Percentiles rank a stretch among this genome's conserved stretches.
Evolutionary conservation across 2,113 vertebrate genomes (phyloP).

Genomic region (Entomyzon cyanotis): DNA sequence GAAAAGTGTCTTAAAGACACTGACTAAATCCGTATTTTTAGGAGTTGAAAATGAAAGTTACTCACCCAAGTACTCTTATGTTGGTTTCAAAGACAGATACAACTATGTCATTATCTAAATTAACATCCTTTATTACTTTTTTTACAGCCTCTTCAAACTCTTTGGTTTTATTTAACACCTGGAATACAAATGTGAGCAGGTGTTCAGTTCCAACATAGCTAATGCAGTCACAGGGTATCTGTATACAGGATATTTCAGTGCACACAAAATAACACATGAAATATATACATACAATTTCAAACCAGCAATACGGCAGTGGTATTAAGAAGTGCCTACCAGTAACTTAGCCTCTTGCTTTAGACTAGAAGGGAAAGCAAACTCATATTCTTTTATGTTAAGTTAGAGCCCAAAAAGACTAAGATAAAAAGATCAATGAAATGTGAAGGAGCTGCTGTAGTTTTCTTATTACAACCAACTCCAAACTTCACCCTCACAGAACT

Average conservation of each 20-base stretch:
- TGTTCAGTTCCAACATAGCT: neutral
- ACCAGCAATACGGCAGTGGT: neutral
- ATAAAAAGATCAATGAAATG: neutral
- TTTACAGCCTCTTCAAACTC: constrained; percentile 96
- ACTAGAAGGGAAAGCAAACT: neutral
- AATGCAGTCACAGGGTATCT: neutral
- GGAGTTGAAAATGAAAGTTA: neutral
- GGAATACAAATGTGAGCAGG: constrained; percentile 45
- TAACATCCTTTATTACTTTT: constrained; percentile 92
- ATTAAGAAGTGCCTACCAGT: neutral
- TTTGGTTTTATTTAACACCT: constrained; percentile 96
- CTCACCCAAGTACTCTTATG: constrained; percentile 98
- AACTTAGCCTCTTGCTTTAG: neutral
- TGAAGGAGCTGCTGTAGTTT: neutral
- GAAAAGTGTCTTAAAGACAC: neutral
- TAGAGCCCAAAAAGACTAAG: neutral
- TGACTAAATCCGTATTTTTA: neutral
- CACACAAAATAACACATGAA: neutral
- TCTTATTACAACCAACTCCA: neutral
- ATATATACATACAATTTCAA: neutral
- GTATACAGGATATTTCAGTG: neutral
- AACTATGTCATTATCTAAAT: constrained; percentile 96
- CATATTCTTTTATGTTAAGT: neutral
- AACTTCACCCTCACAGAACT: neutral
- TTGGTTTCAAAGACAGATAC: constrained; percentile 99